Evolutionary conservation across 2,797 vertebrate species (phyloP).

Genomic region (Lithobates pipiens): DNA sequence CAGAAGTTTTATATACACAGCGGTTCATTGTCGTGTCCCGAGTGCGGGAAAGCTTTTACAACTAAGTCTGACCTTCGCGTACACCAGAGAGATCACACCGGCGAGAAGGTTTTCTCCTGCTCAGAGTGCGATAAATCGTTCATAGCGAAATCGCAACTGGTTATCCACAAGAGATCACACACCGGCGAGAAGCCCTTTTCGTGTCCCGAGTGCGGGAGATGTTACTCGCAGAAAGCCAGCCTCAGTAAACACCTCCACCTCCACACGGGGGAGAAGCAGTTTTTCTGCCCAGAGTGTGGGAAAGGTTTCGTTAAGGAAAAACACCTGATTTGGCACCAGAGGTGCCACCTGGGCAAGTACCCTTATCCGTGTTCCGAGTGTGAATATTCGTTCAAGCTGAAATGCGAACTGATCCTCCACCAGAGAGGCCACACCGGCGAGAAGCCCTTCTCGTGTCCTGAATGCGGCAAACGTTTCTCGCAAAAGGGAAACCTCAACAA

Average conservation of each 20-base stretch:
- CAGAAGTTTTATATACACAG: conserved; percentile 21
- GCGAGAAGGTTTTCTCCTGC: conserved; percentile 32
- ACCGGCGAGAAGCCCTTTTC: conserved; percentile 58
- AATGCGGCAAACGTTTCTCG: conserved; percentile 63
- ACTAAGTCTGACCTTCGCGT: conserved; percentile 60
- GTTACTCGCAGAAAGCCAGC: conserved; percentile 62
- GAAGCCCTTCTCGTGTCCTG: too few relatives aligned
- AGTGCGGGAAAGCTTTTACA: conserved; percentile 63
- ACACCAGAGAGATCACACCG: conserved; percentile 22
- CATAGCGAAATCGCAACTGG: conserved; percentile 59
- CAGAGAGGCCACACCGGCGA: neutral
- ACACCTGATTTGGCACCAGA: too few relatives aligned
- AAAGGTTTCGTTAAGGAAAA: too few relatives aligned
- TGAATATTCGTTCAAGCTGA: too few relatives aligned
- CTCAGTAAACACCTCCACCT: conserved; percentile 59
- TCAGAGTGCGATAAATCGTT: conserved; percentile 58
- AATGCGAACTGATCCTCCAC: conserved; percentile 14
- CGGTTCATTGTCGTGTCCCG: conserved; percentile 50
- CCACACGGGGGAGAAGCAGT: conserved; percentile 62
- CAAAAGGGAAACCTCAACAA: conserved; percentile 61
- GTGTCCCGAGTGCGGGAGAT: conserved; percentile 58
- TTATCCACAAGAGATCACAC: conserved; percentile 63
- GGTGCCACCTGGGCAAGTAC: too few relatives aligned
- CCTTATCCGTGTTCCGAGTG: too few relatives aligned
- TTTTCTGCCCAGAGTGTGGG: too few relatives aligned